Conservation (phyloP, 2,888 invertebrate species). For the Nemapogon koenigi region DNA sequence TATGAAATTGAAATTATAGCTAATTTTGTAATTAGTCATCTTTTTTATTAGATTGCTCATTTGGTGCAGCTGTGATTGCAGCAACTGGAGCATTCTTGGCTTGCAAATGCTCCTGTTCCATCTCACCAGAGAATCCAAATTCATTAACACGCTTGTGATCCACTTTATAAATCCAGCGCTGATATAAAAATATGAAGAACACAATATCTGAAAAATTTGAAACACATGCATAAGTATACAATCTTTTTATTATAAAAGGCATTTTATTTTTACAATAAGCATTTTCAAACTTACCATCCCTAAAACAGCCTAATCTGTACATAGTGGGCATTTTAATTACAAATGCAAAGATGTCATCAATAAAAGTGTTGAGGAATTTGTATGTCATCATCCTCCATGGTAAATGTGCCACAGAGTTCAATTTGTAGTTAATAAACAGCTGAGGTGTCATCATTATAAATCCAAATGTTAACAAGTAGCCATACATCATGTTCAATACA, state of each 20-base stretch:
- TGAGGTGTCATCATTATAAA: constrained; percentile 99
- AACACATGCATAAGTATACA: constrained; percentile 10
- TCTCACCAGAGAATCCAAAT: constrained; percentile 96
- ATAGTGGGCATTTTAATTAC: constrained; percentile 99
- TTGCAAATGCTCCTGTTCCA: constrained; percentile 67
- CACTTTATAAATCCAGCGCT: constrained; percentile 98
- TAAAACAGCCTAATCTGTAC: constrained; percentile 96
- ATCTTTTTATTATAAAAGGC: too few species aligned
- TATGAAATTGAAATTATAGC: too few species aligned
- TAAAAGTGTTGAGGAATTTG: constrained; percentile 98
- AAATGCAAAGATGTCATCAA: constrained; percentile 99
- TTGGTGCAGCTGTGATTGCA: not conserved
- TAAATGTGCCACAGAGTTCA: constrained; percentile 98
- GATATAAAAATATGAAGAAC: constrained; percentile 98
- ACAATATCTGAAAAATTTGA: constrained; percentile 81
- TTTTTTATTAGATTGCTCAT: constrained; percentile 39
- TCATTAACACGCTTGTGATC: constrained; percentile 96
- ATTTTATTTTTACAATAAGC: not conserved
- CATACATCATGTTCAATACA: constrained; percentile 94
- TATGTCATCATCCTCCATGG: constrained; percentile 99
- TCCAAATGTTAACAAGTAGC: constrained; percentile 96
- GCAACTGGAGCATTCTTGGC: constrained; percentile 27
- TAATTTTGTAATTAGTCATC: constrained; percentile 48
- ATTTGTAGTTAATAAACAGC: constrained; percentile 98
- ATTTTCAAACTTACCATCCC: constrained; percentile 77